A percentile compares a stretch with the other conserved stretches of the same genome.
phyloP scores from a whole-genome alignment of 2,797 vertebrate species.

The Sebastes taczanowskii region DNA sequence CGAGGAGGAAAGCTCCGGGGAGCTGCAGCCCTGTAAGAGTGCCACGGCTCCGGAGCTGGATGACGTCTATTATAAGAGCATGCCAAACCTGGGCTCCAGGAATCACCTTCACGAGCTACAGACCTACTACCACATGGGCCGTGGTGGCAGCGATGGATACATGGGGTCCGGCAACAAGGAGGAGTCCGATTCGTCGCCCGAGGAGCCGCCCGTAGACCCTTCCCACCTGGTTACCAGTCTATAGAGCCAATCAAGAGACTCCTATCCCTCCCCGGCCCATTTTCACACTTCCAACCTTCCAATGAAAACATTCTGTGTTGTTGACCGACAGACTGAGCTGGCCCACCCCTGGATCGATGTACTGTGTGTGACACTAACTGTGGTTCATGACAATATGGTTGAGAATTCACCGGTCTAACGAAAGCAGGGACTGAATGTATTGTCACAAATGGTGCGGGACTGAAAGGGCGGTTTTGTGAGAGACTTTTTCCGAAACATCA shows the following conservation, averaged over 20 bases:
- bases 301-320: constrained; percentile 69
- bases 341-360: constrained; percentile 51
- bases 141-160: constrained; percentile 96
- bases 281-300: constrained; percentile 61
- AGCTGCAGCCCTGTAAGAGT: constrained; percentile 88
- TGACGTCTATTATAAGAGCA: constrained; percentile 98
- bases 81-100: constrained; percentile 97
- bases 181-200: constrained; percentile 87
- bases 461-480: constrained; percentile 28
- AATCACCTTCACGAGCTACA: constrained; percentile 96
- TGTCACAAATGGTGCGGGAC: constrained; percentile 55
- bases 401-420: constrained; percentile 32
- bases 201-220: constrained; percentile 90
- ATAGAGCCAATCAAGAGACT: constrained; percentile 86
- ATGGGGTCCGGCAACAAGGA: constrained; percentile 94
- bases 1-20: constrained; percentile 81
- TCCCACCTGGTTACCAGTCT: constrained; percentile 98
- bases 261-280: constrained; percentile 58
- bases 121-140: constrained; percentile 97
- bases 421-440: constrained; percentile 67
- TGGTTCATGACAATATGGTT: constrained; percentile 40
- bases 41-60: constrained; percentile 86
- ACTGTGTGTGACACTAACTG: constrained; percentile 49
- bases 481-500: constrained; percentile 53
- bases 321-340: constrained; percentile 66